Base-by-base conservation (phyloP, 2,888 invertebrate species). In the Scelioninae gen. 1 region DNA sequence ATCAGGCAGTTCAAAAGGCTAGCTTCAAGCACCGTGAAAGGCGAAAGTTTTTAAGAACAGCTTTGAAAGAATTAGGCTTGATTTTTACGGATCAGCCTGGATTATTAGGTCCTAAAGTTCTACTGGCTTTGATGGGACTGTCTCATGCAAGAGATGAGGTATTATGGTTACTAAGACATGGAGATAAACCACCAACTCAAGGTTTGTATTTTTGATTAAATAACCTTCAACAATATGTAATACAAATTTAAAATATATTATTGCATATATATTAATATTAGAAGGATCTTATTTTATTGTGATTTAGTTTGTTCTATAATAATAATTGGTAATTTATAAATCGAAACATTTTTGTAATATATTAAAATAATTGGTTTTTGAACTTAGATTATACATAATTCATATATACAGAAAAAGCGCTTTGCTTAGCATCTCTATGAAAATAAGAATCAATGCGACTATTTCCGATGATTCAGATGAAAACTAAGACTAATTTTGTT, bases 1-100 rank as follows among this genome's bases (percentile, higher is more conserved):
- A 94, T 88, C 96, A 96, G 89, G 97, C 99, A 0, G 95, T 98
- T 7, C 97, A 97, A 89, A 97, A 97, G 91, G 97, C 98, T 90
- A 96, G 97, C 0, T 95, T 96, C 82, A 95, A 97, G 89, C 99
- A 99, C 91, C 94, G 99, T 83, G 99, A 99, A 90, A 94, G 99
- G 68, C 94, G 99, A 86, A 99, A 99, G 93, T 99, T 99, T 92
- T 93, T 99, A 79, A 95, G 99, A 74, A 97, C 98, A 2, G 98
- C 99, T 1, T 93, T 99, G 16, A 98, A 98, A 91, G 99, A 99
- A 92, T 93, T 99, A 82, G 97, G 97, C 0, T 94, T 98, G 2
- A 97, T 99, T 88, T 95, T 99, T 91, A 97, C 98, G 13, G 99
- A 99, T 93, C 99, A 99, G 92, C 99, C 99, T 3, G 99, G 99